Base-by-base conservation (phyloP, 2,113 vertebrate species). In the Otolemur garnettii region DNA sequence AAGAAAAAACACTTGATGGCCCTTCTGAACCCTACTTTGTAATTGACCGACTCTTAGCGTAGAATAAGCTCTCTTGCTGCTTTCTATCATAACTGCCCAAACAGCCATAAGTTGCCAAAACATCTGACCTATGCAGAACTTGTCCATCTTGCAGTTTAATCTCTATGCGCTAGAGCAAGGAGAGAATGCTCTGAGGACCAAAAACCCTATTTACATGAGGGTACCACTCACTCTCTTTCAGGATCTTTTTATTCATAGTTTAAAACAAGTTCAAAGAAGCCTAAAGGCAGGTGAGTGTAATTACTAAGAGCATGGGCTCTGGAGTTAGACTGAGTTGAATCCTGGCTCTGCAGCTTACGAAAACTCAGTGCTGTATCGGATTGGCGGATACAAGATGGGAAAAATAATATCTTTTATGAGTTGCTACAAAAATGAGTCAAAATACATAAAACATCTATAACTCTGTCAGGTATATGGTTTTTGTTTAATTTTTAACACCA, bases 1-100 rank as follows among this genome's bases (percentile, higher is more conserved):
- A 96, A 93, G 83, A 7, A 95, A 79, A 95, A 87, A 95, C 68
- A 33, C 17, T 72, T 53, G 30, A 82, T 91, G 95, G 96, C 60
- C 72, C 55, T n/a, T 97, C 86, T 71, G n/a, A 14, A 85, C 91
- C 72, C 80, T 90, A 53, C 30, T 95, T 94, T 95, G 30, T 35
- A 90, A 95, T 21, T 60, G 93, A 87, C 38, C 59, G 87, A 72
- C 50, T 96, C 96, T 90, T 55, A 79, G 90, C 0, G 0, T 13
- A n/a, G 30, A 95, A 71, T 53, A 87, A 79, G 57, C 66, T 83
- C 92, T 90, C 94, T 68, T 55, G 22, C 38, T 82, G 87, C 33
- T 68, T 85, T 85, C 87, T 93, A 77, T 69, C 13, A n/a, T 78
- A 90, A 69, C 62, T 57, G 62, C n/a, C 80, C 7, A 17, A 62